Conservation (phyloP, 2,888 invertebrate species). For the Amblyjoppa fuscipennis region DNA sequence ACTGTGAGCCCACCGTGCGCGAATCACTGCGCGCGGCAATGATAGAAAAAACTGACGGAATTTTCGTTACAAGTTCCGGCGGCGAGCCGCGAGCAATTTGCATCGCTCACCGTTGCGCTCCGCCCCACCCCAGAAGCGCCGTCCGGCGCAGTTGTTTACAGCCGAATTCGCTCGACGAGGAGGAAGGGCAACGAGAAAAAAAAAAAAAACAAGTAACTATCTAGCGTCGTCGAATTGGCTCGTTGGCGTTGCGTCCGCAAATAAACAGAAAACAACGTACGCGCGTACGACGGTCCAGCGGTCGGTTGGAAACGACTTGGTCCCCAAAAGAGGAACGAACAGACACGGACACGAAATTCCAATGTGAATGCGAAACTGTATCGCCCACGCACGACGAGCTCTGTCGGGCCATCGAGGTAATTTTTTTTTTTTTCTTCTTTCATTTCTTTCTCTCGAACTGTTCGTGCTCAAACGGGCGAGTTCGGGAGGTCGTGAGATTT, state of each 20-base stretch:
- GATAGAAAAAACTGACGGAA: neutral
- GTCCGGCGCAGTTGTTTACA: neutral
- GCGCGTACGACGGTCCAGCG: too few relatives aligned
- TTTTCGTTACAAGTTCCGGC: neutral
- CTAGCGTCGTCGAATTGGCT: neutral
- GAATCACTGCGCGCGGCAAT: neutral
- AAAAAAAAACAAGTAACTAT: slow-evolving; percentile 3
- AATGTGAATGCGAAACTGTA: neutral
- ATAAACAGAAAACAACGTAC: neutral
- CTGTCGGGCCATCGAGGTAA: neutral
- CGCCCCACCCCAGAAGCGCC: neutral
- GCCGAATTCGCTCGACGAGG: neutral
- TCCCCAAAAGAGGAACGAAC: neutral
- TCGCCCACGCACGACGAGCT: neutral
- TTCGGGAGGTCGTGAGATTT: slow-evolving; percentile 81
- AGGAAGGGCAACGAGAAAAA: neutral
- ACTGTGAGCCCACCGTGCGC: neutral
- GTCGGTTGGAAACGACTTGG: too few relatives aligned
- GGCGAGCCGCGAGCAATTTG: neutral
- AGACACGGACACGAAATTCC: neutral
- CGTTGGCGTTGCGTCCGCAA: neutral
- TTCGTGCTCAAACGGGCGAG: neutral
- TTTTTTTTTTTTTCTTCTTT: neutral
- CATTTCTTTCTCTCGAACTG: neutral
- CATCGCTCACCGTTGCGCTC: neutral